Evolutionary conservation across 2,888 invertebrate species (phyloP).

Genomic region (Mayetiola destructor): DNA sequence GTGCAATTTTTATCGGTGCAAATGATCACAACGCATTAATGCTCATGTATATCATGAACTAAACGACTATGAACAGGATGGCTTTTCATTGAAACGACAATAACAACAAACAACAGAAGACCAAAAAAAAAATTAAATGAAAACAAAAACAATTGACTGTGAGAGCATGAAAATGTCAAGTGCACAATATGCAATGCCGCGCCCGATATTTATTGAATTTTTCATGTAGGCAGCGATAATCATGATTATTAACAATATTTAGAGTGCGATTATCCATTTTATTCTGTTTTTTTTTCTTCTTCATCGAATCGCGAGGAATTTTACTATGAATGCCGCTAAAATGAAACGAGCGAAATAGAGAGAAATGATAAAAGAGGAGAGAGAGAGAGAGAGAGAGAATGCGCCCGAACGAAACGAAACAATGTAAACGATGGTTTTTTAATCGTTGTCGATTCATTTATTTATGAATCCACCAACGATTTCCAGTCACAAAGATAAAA

Average conservation of each 20-base stretch:
- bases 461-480: not conserved
- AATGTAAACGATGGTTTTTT: not conserved
- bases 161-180: slow-evolving; percentile 8
- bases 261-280: not conserved
- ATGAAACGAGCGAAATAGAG: too few relatives aligned
- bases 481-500: not conserved
- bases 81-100: too few relatives aligned
- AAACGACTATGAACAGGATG: too few relatives aligned
- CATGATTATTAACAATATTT: slow-evolving; percentile 13
- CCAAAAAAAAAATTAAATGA: too few relatives aligned
- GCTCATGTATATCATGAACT: too few relatives aligned
- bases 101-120: not conserved
- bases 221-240: slow-evolving; percentile 1
- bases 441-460: not conserved
- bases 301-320: too few relatives aligned
- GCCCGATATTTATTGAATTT: not conserved
- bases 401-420: not conserved
- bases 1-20: too few relatives aligned
- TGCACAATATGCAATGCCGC: slow-evolving; percentile 1
- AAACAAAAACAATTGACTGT: not conserved
- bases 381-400: not conserved
- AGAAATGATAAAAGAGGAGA: too few relatives aligned
- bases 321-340: too few relatives aligned
- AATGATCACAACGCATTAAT: too few relatives aligned
- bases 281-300: not conserved